A percentile compares a stretch with the other conserved stretches of the same genome.
Conservation (phyloP, 2,888 invertebrate species). For the Plebejus anna region DNA sequence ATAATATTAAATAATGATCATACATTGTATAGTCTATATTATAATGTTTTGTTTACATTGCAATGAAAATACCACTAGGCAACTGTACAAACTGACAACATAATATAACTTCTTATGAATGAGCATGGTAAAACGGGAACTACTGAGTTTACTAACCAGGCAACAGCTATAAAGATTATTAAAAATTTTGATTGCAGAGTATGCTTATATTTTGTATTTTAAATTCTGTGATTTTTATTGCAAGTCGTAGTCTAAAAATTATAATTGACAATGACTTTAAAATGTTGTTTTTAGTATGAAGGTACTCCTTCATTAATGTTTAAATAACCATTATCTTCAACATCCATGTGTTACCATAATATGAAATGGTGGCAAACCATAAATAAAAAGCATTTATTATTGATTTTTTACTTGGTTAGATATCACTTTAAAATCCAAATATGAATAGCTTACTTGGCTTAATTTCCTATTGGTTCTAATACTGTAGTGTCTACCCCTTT, state of each 20-base stretch:
- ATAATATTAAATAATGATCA: too few relatives aligned
- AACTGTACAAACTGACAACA: background rate
- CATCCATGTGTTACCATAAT: background rate
- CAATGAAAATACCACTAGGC: background rate
- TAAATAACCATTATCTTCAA: background rate
- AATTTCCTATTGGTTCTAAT: background rate
- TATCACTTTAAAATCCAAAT: background rate
- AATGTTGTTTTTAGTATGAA: background rate
- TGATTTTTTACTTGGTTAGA: background rate
- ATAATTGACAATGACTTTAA: background rate
- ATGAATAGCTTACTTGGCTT: background rate
- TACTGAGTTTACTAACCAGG: background rate
- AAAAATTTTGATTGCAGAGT: background rate
- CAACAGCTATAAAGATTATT: background rate
- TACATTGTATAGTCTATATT: too few relatives aligned
- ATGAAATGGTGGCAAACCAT: background rate
- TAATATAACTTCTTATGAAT: background rate
- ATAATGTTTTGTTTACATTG: too few relatives aligned
- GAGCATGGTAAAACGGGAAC: background rate
- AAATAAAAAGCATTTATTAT: background rate
- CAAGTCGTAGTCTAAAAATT: background rate
- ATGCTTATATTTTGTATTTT: background rate
- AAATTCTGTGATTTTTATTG: background rate
- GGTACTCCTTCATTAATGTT: background rate
- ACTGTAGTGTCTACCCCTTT: background rate